phyloP scores from a whole-genome alignment of 2,113 vertebrate genomes.

The Tachuris rubrigastra region DNA sequence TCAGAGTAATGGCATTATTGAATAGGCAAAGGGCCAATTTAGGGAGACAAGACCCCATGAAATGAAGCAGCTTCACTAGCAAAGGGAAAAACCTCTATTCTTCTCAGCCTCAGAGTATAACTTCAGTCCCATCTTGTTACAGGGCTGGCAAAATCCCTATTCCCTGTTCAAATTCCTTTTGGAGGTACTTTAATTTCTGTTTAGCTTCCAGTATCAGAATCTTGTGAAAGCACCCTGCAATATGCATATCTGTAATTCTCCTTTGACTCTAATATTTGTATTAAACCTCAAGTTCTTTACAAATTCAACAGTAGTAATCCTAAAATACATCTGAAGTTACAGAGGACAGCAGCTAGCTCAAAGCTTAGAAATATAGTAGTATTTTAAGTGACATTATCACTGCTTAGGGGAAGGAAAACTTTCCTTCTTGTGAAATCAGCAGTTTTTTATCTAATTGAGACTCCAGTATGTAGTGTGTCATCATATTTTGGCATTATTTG shows the following conservation, averaged over 20 bases:
- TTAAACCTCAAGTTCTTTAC: conserved; percentile 29
- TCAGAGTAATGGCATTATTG: not conserved
- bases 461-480: not conserved
- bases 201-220: conserved; percentile 41
- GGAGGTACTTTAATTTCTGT: conserved; percentile 53
- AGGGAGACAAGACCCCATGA: not conserved
- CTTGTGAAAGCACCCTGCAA: conserved; percentile 18
- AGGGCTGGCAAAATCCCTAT: conserved; percentile 31
- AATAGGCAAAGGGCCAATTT: not conserved
- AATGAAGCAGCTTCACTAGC: not conserved
- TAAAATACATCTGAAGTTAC: conserved; percentile 41
- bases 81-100: not conserved
- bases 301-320: conserved; percentile 51
- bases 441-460: not conserved
- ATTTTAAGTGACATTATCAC: not conserved
- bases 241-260: conserved; percentile 43
- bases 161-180: conserved; percentile 50
- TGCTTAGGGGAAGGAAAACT: not conserved
- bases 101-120: not conserved
- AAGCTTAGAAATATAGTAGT: not conserved
- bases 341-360: not conserved
- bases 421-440: not conserved
- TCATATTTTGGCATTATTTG: not conserved
- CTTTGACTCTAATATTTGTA: conserved; percentile 45
- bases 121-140: not conserved